phyloP scores from a whole-genome alignment of 2,797 vertebrate genomes.

The Macropus fuliginosus region DNA sequence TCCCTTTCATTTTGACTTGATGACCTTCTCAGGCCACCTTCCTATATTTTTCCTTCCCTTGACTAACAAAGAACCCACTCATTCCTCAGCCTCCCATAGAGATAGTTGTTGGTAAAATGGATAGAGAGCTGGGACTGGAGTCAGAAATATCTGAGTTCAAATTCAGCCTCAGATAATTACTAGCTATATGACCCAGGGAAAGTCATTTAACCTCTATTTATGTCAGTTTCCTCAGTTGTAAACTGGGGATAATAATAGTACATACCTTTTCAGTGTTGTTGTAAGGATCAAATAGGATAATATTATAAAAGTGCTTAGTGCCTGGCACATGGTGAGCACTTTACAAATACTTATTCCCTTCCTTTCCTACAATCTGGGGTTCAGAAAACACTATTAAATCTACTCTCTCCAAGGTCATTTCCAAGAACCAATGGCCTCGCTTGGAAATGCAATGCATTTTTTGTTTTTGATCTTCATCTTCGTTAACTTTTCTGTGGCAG shows the following conservation, averaged over 20 bases:
- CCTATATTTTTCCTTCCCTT: background rate
- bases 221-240: background rate
- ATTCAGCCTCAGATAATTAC: background rate
- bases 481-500: background rate
- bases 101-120: background rate
- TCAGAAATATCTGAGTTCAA: background rate
- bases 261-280: background rate
- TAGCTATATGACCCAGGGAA: background rate
- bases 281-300: background rate
- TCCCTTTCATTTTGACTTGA: background rate
- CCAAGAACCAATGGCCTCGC: background rate
- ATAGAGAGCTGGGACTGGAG: background rate
- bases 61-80: background rate
- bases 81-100: background rate
- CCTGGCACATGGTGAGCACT: background rate
- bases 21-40: background rate
- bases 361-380: background rate
- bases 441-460: background rate
- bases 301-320: background rate
- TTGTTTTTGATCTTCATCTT: background rate
- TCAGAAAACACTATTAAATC: background rate
- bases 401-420: background rate
- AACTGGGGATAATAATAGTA: background rate
- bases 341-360: background rate
- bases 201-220: background rate